Percentiles rank a stretch among this genome's conserved stretches.
Conservation (phyloP, 2,888 invertebrate genomes). For the Stenurella melanura region DNA sequence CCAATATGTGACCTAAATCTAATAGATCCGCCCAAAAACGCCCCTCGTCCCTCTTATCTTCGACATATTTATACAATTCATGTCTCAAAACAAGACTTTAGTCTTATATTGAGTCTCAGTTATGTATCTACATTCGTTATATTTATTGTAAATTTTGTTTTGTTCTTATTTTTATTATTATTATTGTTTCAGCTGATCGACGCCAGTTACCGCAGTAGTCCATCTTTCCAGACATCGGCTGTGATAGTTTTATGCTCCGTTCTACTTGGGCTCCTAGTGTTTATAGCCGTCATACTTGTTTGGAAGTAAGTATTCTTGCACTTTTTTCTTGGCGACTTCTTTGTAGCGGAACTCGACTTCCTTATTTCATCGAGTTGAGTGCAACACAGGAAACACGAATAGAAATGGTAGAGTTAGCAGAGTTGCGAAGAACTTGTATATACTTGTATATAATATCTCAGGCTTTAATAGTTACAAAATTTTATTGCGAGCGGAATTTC, state of each 20-base stretch:
- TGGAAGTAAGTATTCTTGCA: slow-evolving; percentile 90
- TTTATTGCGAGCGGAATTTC: too few species aligned
- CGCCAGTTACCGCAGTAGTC: slow-evolving; percentile 90
- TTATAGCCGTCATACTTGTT: slow-evolving; percentile 87
- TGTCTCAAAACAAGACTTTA: too few species aligned
- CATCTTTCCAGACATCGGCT: slow-evolving; percentile 89
- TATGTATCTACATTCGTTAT: too few species aligned
- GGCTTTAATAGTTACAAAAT: background rate
- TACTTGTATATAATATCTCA: background rate
- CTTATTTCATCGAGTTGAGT: background rate
- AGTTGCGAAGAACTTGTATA: background rate
- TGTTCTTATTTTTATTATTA: too few species aligned
- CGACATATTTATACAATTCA: too few species aligned
- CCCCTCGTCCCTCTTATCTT: too few species aligned
- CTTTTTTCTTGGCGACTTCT: background rate
- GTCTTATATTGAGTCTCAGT: too few species aligned
- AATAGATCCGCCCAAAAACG: too few species aligned
- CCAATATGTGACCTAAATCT: too few species aligned
- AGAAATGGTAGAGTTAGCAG: background rate
- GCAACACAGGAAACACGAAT: background rate
- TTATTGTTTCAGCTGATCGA: slow-evolving; percentile 90
- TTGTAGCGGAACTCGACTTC: background rate
- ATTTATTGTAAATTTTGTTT: too few species aligned
- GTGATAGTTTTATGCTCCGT: slow-evolving; percentile 89
- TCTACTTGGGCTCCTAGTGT: slow-evolving; percentile 84